These are phyloP conservation scores for Nephrocerus scutellatus DNA, from an alignment of 2,888 invertebrate species.

Conservation along the genomic window DNA sequence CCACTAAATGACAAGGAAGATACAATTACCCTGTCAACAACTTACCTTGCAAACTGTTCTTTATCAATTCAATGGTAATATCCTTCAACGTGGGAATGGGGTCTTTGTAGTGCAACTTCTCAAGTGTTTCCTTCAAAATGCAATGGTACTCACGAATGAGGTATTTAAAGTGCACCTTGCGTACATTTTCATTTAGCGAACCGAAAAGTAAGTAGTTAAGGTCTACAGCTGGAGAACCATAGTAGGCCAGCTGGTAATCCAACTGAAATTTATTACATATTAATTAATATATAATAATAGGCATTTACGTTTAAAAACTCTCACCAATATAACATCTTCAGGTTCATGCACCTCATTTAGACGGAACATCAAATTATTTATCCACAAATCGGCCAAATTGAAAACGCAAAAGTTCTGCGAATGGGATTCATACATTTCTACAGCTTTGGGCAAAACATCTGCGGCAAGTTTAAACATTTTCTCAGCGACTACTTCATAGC, in stretches of 20 bases:
- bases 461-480: slow-evolving; percentile 42
- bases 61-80: slow-evolving; percentile 40
- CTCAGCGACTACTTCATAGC: slow-evolving; percentile 41
- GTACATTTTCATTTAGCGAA: slow-evolving; percentile 42
- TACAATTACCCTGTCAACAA: background rate
- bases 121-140: slow-evolving; percentile 35
- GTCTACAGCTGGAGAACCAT: slow-evolving; percentile 44
- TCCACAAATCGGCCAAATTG: slow-evolving; percentile 43
- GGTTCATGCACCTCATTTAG: slow-evolving; percentile 39
- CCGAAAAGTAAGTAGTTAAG: slow-evolving; percentile 43
- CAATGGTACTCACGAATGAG: slow-evolving; percentile 41
- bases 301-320: slow-evolving; percentile 5
- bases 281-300: background rate
- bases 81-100: slow-evolving; percentile 42
- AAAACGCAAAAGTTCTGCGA: slow-evolving; percentile 38
- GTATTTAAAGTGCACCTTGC: slow-evolving; percentile 40
- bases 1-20: background rate
- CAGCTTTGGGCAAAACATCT: slow-evolving; percentile 37
- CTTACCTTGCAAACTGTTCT: slow-evolving; percentile 42
- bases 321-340: slow-evolving; percentile 41
- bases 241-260: slow-evolving; percentile 44
- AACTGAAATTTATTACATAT: slow-evolving; percentile 26
- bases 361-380: slow-evolving; percentile 44
- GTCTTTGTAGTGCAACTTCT: slow-evolving; percentile 36
- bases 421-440: slow-evolving; percentile 36